Evolutionary conservation across 2,888 invertebrate genomes (phyloP).

Genomic region (Caenorhabditis sinica): DNA sequence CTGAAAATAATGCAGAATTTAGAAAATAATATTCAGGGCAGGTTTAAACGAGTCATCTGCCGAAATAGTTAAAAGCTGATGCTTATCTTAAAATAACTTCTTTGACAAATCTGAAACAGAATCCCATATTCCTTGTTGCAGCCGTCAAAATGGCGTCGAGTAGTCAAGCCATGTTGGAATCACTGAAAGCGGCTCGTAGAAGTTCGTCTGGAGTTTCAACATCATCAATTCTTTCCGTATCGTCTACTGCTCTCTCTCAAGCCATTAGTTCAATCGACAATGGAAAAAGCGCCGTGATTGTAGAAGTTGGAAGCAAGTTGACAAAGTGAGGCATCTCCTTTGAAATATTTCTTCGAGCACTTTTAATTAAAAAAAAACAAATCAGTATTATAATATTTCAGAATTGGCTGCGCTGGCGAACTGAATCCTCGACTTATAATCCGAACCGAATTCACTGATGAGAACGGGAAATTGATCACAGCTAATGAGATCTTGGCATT

Average conservation of each 20-base stretch:
- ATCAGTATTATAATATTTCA: conserved; percentile 25
- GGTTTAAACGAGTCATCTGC: not conserved
- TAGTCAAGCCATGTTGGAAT: conserved; percentile 46
- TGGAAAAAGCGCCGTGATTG: conserved; percentile 75
- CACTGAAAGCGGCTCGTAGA: conserved; percentile 53
- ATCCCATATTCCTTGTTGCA: conserved; percentile 11
- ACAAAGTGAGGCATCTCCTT: conserved; percentile 76
- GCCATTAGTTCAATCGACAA: conserved; percentile 71
- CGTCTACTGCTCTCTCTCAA: conserved; percentile 68
- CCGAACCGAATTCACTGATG: conserved; percentile 66
- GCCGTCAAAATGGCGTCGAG: conserved; percentile 46
- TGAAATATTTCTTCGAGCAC: conserved; percentile 11
- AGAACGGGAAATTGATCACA: conserved; percentile 35
- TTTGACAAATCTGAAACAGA: not conserved
- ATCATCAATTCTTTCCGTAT: conserved; percentile 57
- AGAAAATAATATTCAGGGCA: no score
- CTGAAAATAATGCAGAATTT: not conserved
- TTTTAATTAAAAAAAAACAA: not conserved
- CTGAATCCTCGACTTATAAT: conserved; percentile 74
- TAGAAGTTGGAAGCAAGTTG: conserved; percentile 80
- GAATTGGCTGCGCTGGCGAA: conserved; percentile 81
- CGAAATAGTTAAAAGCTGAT: not conserved
- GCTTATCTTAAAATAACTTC: not conserved
- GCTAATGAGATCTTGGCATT: conserved; percentile 58
- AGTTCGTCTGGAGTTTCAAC: conserved; percentile 63